Evolutionary conservation across 2,113 vertebrate genomes (phyloP).

Genomic region (Chionodraco myersi): DNA sequence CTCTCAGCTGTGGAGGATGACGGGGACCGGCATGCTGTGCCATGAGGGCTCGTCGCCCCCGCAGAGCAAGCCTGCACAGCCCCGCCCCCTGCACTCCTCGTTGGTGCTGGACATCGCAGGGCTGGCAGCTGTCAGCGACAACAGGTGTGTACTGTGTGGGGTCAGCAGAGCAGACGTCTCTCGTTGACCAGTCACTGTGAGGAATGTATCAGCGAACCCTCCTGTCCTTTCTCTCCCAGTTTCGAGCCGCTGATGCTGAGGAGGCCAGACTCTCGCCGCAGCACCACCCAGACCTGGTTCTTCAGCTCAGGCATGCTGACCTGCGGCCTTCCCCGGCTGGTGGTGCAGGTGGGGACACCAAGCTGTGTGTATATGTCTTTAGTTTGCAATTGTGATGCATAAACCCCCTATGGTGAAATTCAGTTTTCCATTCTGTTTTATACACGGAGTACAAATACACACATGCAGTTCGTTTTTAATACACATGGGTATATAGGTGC

Average conservation of each 20-base stretch:
- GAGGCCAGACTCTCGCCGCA: slow-evolving; percentile 91
- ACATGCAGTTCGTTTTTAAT: no score
- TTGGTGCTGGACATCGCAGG: slow-evolving; percentile 95
- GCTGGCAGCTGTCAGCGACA: slow-evolving; percentile 94
- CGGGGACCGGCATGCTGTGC: slow-evolving; percentile 89
- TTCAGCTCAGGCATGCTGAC: slow-evolving; percentile 92
- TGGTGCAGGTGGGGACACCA: slow-evolving; percentile 88
- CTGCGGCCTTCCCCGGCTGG: slow-evolving; percentile 91
- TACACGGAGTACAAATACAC: no score
- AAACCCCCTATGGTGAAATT: no score
- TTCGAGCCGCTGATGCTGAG: slow-evolving; percentile 95
- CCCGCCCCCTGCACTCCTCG: slow-evolving; percentile 86
- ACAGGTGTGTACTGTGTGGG: slow-evolving; percentile 83
- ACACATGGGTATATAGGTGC: no score
- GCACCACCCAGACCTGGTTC: slow-evolving; percentile 95
- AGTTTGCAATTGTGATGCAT: background rate
- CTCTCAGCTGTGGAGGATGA: slow-evolving; percentile 98
- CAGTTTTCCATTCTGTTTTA: no score
- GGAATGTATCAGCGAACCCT: background rate
- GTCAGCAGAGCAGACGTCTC: background rate
- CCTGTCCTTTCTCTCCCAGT: slow-evolving; percentile 71
- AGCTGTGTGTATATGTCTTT: background rate
- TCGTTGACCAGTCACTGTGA: background rate
- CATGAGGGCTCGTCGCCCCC: slow-evolving; percentile 97
- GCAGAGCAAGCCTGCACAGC: slow-evolving; percentile 88